Base-by-base conservation (phyloP, 92 coral and sea anemone species). In the Isaurus tuberculatus region DNA sequence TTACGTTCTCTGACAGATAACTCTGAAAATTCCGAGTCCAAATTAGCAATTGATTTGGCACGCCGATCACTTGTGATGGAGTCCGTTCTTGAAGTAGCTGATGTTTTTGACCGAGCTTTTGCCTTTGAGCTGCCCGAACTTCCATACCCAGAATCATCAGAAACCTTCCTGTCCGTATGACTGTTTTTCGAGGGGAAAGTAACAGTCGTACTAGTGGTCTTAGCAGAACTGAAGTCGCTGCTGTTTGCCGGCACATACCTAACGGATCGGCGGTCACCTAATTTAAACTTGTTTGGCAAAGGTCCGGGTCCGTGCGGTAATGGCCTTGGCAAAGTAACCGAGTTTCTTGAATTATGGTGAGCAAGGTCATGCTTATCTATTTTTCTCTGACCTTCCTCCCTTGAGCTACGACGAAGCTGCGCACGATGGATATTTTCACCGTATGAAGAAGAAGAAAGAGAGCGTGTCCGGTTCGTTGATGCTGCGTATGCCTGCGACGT, bases 261-360 rank as follows among this genome's bases (percentile, higher is more conserved):
- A 19, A 77, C 70, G 31, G 28, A 26, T 2, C 32, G 66, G 5
- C 27, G 30, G 23, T 40, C 51, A 19, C 40, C 69, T 9, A 77
- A 29, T 11, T 77, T 77, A 65, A 57, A 60, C 51, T 34, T 77
- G 70, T 77, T 37, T 26, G 82, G 82, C 70, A 77, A 57, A 0
- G 82, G 82, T 14, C 82, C 82, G 2, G 82, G 82, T 2, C 82
- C 82, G 7, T 77, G 14, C 4, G 82, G 82, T 29, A 77, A 60
- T 10, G 82, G 82, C 13, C 82, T 33, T 1, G 53, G 33, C 11
- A 63, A 20, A 9, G 53, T 14, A 15, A 19, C 51, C 32, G 82
- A 57, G 16, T 23, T 34, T 77, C 70, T 37, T 55, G 82, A 32
- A 25, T 48, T 77, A 10, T 33, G 29, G 31, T n/a, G 69, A 14